phyloP scores from a whole-genome alignment of 1,140 invertebrate species.

The Drosophila eugracilis region DNA sequence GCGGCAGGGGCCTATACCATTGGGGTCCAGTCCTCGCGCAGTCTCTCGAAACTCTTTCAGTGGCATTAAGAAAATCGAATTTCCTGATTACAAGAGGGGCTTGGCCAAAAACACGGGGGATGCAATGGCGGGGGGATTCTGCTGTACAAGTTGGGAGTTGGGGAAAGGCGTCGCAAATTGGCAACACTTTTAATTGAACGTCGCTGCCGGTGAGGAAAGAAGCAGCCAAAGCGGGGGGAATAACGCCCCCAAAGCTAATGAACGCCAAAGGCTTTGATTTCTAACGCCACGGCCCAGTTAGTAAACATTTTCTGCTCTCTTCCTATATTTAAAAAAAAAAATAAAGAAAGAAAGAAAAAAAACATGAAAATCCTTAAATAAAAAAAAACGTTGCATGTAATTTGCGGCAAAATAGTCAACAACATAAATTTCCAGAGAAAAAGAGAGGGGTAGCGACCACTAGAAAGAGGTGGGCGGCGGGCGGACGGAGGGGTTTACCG shows the following conservation, averaged over 20 bases:
- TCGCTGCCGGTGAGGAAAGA: constrained; percentile 27
- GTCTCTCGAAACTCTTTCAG: constrained; percentile 15
- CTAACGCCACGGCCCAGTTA: constrained; percentile 72
- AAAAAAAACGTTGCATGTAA: constrained; percentile 73
- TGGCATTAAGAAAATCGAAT: constrained; percentile 84
- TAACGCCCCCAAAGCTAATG: constrained; percentile 84
- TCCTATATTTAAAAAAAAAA: constrained; percentile 9
- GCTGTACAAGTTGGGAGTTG: background rate
- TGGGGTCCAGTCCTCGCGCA: constrained; percentile 27
- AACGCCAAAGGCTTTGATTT: constrained; percentile 82
- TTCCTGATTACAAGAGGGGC: constrained; percentile 77
- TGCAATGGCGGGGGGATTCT: background rate
- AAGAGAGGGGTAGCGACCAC: background rate
- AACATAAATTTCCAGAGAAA: constrained; percentile 67
- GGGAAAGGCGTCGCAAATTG: constrained; percentile 68
- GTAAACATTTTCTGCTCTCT: constrained; percentile 29
- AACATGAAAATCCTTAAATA: background rate
- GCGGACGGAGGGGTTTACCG: constrained; percentile 20
- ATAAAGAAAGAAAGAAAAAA: background rate
- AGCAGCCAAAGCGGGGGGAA: constrained; percentile 10
- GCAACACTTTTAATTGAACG: constrained; percentile 83
- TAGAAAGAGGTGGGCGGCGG: constrained; percentile 5
- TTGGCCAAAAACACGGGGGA: background rate
- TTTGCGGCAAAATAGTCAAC: constrained; percentile 80
- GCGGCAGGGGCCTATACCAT: background rate